phyloP scores from a whole-genome alignment of 2,888 invertebrate genomes.

The Drosophila fungiperda region DNA sequence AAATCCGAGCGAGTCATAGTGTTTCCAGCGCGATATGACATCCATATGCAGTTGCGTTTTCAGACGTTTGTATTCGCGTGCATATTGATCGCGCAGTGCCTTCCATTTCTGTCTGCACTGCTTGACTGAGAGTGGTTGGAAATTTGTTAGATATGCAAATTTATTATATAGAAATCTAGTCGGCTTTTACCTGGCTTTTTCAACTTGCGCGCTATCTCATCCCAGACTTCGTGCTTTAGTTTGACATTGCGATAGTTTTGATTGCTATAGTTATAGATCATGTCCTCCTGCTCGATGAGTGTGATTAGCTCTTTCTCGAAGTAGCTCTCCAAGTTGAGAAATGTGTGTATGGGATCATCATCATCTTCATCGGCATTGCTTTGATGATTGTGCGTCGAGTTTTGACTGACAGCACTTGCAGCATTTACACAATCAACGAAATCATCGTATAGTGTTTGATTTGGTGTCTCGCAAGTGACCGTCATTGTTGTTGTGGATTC shows the following conservation, averaged over 20 bases:
- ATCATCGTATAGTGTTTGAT: conserved; percentile 70
- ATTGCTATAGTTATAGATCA: conserved; percentile 81
- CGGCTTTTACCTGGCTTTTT: conserved; percentile 76
- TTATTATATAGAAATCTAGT: background rate
- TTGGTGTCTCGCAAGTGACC: conserved; percentile 52
- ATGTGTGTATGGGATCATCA: conserved; percentile 83
- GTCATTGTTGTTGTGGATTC: conserved; percentile 48
- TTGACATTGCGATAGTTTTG: conserved; percentile 82
- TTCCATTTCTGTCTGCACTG: conserved; percentile 84
- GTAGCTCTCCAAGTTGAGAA: conserved; percentile 83
- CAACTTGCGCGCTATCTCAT: conserved; percentile 82
- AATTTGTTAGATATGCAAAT: background rate
- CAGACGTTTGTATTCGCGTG: conserved; percentile 83
- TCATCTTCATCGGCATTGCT: conserved; percentile 77
- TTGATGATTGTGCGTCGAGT: conserved; percentile 47
- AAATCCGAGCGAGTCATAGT: conserved; percentile 82
- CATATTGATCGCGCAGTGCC: conserved; percentile 83
- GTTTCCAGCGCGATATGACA: conserved; percentile 82
- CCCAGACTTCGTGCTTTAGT: conserved; percentile 81
- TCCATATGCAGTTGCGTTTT: conserved; percentile 70
- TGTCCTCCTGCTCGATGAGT: conserved; percentile 78
- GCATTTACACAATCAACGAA: conserved; percentile 77
- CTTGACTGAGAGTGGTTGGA: conserved; percentile 61
- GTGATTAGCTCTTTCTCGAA: conserved; percentile 83
- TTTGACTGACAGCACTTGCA: conserved; percentile 45